These are phyloP conservation scores for Ranitomeya imitator DNA, from an alignment of 2,113 vertebrate species.

Conservation along the genomic window DNA sequence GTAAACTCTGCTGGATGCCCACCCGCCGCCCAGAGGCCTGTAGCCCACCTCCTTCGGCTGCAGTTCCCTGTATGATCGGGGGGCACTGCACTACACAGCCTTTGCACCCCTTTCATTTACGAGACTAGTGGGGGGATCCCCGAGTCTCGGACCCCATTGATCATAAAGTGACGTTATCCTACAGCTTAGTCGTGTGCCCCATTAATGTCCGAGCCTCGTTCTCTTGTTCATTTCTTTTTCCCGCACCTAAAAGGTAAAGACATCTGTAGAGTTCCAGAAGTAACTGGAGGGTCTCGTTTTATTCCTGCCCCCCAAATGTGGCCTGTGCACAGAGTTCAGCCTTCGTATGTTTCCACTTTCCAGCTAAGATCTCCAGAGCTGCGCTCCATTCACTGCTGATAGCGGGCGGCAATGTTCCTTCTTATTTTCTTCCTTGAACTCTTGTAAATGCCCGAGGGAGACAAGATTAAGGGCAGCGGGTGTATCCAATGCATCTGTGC, in stretches of 20 bases:
- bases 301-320: slow-evolving; percentile 60
- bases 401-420: slow-evolving; percentile 63
- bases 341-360: slow-evolving; percentile 78
- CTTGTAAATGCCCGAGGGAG: slow-evolving; percentile 65
- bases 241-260: slow-evolving; percentile 15
- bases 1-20: too few species aligned
- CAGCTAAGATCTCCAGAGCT: slow-evolving; percentile 70
- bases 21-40: too few species aligned
- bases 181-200: too few species aligned
- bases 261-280: background rate
- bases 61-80: too few species aligned
- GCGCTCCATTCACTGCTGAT: slow-evolving; percentile 80
- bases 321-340: slow-evolving; percentile 71
- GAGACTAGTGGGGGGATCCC: too few species aligned
- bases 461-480: slow-evolving; percentile 60
- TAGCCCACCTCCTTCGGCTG: too few species aligned
- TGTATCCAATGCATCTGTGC: slow-evolving; percentile 8
- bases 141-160: too few species aligned
- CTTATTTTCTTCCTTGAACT: slow-evolving; percentile 54
- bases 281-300: slow-evolving; percentile 5
- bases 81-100: too few species aligned
- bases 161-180: too few species aligned
- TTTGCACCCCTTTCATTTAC: too few species aligned
- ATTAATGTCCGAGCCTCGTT: background rate
- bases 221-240: background rate